A percentile compares a stretch with the other conserved stretches of the same genome.
phyloP scores from a whole-genome alignment of 2,113 vertebrate genomes.

The Bos javanicus region DNA sequence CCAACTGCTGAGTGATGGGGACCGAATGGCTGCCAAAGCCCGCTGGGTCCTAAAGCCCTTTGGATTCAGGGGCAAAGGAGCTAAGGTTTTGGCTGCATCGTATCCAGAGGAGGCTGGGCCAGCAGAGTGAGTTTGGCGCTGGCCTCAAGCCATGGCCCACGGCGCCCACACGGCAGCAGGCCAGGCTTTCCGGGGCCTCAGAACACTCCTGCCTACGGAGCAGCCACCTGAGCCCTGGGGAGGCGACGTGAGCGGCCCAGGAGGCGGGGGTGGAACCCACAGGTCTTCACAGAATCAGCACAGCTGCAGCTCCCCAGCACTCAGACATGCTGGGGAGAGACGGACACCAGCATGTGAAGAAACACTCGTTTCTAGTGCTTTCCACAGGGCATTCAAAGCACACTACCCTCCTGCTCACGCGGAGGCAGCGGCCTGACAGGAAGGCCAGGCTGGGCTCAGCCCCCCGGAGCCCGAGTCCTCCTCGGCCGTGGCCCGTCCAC shows the following conservation, averaged over 20 bases:
- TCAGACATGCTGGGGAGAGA: neutral
- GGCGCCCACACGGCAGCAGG: neutral
- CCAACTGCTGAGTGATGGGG: rapidly evolving
- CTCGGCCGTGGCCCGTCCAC: rapidly evolving
- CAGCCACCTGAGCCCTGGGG: rapidly evolving
- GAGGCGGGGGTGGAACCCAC: neutral
- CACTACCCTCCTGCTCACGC: rapidly evolving
- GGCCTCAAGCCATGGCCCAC: neutral
- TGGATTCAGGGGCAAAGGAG: neutral
- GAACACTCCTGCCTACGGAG: neutral
- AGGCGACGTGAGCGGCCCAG: rapidly evolving
- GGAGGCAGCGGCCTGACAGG: rapidly evolving
- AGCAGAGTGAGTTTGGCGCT: no score
- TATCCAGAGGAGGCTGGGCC: neutral
- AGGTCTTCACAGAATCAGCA: neutral
- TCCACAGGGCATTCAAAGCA: neutral
- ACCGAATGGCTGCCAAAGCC: neutral
- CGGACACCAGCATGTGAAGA: neutral
- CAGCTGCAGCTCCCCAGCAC: rapidly evolving
- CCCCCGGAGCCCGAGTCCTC: rapidly evolving
- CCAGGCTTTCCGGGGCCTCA: neutral
- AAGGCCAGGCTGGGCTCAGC: neutral
- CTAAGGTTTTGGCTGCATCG: no score
- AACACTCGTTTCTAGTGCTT: neutral
- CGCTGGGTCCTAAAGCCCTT: neutral